Evolutionary conservation across 2,113 vertebrate genomes (phyloP).

Genomic region (Bucco capensis): DNA sequence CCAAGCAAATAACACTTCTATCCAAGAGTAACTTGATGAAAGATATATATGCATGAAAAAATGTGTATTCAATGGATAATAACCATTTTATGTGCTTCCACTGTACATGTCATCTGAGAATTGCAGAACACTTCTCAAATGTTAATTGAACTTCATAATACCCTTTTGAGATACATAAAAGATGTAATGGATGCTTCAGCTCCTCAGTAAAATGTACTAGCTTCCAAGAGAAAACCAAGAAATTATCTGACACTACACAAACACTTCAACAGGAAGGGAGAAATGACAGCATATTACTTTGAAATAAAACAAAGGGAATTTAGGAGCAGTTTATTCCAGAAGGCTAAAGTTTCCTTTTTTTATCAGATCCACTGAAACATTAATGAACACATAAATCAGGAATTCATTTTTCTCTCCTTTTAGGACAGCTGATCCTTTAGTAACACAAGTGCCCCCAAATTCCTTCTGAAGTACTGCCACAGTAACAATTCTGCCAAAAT

Average conservation of each 20-base stretch:
- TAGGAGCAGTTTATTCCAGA: background rate
- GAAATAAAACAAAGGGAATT: constrained; percentile 15
- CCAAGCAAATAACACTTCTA: background rate
- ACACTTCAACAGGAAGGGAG: background rate
- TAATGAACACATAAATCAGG: background rate
- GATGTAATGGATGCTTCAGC: constrained; percentile 12
- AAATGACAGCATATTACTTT: constrained; percentile 6
- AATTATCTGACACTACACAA: constrained; percentile 27
- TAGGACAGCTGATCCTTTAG: background rate
- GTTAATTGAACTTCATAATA: constrained; percentile 29
- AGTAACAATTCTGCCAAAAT: background rate
- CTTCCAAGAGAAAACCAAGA: constrained; percentile 25
- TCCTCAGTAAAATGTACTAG: background rate
- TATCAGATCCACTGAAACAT: background rate
- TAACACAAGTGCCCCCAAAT: background rate
- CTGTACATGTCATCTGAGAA: background rate
- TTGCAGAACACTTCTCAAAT: constrained; percentile 39
- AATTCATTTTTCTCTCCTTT: background rate
- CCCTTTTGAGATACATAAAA: constrained; percentile 40
- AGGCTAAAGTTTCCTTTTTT: background rate
- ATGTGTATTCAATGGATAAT: background rate
- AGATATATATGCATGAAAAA: background rate
- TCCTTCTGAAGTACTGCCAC: background rate
- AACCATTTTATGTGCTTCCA: constrained; percentile 7
- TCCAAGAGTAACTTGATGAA: background rate